Evolutionary conservation across 2,113 vertebrate genomes (phyloP), one percentile per base, ranked within the genome.

Genomic region (Dendropsophus ebraccatus): DNA sequence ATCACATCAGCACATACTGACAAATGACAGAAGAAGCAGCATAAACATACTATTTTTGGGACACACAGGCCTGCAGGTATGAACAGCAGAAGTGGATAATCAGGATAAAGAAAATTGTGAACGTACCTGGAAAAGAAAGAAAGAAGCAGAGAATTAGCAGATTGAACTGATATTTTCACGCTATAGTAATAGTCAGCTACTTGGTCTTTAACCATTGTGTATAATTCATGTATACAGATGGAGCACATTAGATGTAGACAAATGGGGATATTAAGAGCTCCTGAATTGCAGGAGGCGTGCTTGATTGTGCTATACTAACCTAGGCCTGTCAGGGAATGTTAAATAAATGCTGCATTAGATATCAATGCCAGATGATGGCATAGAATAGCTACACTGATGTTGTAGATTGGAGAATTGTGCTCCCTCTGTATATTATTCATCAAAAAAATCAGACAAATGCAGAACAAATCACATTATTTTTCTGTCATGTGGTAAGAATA

Each of bases 91-190:
- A 62, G 5, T 17, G 78, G 35, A 81, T 81, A 65, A 62, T 81
- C 78, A 47, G 56, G 78, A 81, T n/a, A 81, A 37, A 81, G 37
- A 81, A 41, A 35, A 65, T 19, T 62, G 37, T 62, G 19, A 47
- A 81, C 78, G 28, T 81, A 81, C 78, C 78, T 81, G 58, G 30
- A 81, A 79, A 62, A 80, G 60, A 80, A 23, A 80, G n/a, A 81
- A 47, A 81, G 58, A 65, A 77, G 35, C 49, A 80, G 35, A 47
- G 56, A 65, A 62, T 81, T 81, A 81, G 78, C 56, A 41, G n/a
- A 62, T 41, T 10, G 35, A 54, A 62, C 28, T 80, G 14, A 37
- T 49, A 50, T 76, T 16, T 16, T 25, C 45, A 14, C 17, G 28
- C 4, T 14, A 76, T 49, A 76, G 30, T 49, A 50, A 32, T 21